Evolutionary conservation across 2,888 invertebrate genomes (phyloP).

Genomic region (Amphipoea oculea): DNA sequence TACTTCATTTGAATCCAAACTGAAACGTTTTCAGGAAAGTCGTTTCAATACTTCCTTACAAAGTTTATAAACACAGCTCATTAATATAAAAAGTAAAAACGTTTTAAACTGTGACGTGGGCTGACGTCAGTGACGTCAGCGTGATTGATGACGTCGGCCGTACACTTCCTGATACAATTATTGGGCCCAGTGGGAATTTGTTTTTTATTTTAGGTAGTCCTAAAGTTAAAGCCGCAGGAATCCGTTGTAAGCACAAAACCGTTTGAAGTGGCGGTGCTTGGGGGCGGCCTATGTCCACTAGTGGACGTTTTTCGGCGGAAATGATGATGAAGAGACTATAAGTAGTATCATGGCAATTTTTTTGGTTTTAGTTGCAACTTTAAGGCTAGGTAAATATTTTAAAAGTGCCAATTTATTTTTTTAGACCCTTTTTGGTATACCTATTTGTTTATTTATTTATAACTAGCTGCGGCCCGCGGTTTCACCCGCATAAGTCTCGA

Average conservation of each 20-base stretch:
- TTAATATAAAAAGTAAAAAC: constrained; percentile 62
- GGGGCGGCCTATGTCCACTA: too few species aligned
- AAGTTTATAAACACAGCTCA: constrained; percentile 55
- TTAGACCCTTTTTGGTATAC: too few species aligned
- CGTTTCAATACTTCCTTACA: constrained; percentile 33
- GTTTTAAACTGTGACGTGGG: constrained; percentile 59
- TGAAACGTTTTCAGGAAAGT: constrained; percentile 27
- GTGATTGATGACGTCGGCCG: constrained; percentile 67
- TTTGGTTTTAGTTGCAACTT: background rate
- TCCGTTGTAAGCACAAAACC: too few species aligned
- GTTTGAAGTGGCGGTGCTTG: too few species aligned
- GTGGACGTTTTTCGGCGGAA: too few species aligned
- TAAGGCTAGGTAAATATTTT: background rate
- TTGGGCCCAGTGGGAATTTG: constrained; percentile 10
- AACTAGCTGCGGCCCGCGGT: too few species aligned
- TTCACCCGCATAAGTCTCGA: too few species aligned
- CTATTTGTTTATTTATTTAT: too few species aligned
- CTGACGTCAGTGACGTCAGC: constrained; percentile 56
- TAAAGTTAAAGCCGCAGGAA: background rate
- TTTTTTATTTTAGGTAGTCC: background rate
- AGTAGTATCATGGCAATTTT: background rate
- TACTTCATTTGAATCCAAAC: constrained; percentile 27
- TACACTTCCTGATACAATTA: constrained; percentile 57
- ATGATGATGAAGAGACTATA: too few species aligned
- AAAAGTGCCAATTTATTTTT: background rate